Percentiles rank a stretch among this genome's conserved stretches.
Evolutionary conservation across 2,113 vertebrate genomes (phyloP).

Genomic region (Gymnogyps californianus): DNA sequence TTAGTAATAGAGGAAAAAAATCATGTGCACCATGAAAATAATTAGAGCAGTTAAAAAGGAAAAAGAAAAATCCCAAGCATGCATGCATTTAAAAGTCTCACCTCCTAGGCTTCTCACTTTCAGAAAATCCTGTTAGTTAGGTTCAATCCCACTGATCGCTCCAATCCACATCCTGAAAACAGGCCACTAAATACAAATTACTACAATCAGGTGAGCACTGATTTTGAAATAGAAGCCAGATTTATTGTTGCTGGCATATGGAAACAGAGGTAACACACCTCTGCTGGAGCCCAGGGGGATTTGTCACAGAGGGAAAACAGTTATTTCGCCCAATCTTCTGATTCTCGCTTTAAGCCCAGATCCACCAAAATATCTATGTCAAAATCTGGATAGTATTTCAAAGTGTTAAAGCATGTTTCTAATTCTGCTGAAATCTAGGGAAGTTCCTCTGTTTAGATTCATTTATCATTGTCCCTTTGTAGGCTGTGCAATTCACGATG

Average conservation of each 20-base stretch:
- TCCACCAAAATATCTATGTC: not conserved
- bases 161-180: not conserved
- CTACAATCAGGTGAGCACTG: not conserved
- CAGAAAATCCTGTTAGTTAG: not conserved
- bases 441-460: not conserved
- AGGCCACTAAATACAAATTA: not conserved
- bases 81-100: not conserved
- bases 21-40: not conserved
- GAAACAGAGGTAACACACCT: not conserved
- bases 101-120: not conserved
- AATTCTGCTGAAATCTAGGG: not conserved
- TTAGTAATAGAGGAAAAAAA: rapidly evolving
- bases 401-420: not conserved
- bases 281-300: not conserved
- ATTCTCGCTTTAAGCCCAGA: not conserved
- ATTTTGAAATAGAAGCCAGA: not conserved
- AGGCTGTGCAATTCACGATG: not conserved
- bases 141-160: not conserved
- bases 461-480: not conserved
- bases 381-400: not conserved
- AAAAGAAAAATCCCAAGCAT: not conserved
- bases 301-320: not conserved
- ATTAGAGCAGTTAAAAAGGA: not conserved
- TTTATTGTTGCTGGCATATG: not conserved
- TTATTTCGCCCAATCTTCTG: not conserved